These are phyloP conservation scores for Tachina grossa DNA, from an alignment of 2,888 invertebrate species.

Conservation along the genomic window DNA sequence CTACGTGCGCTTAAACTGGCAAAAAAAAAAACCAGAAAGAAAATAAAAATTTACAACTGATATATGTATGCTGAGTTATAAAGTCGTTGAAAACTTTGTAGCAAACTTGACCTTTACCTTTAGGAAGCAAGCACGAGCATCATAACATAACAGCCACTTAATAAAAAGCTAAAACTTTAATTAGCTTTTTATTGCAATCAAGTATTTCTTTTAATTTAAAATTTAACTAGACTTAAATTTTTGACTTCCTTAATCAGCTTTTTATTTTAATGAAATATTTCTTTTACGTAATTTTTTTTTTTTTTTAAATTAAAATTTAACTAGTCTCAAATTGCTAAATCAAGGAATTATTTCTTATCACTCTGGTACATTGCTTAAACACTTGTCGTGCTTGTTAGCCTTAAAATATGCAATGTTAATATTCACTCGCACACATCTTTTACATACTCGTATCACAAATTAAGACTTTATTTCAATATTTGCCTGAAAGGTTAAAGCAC, in stretches of 20 bases:
- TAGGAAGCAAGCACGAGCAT: conserved; percentile 20
- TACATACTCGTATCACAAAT: conserved; percentile 24
- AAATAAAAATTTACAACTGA: not conserved
- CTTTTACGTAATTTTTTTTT: not conserved
- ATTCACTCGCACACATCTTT: not conserved
- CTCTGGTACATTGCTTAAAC: not conserved
- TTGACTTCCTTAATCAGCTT: not conserved
- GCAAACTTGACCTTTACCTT: conserved; percentile 69
- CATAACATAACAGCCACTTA: not conserved
- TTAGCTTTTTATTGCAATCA: conserved; percentile 6
- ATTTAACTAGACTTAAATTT: no score
- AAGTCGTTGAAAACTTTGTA: conserved; percentile 3
- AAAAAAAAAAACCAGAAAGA: not conserved
- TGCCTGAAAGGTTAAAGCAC: conserved; percentile 63
- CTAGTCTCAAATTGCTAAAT: not conserved
- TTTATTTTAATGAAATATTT: not conserved
- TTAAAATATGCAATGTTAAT: conserved; percentile 58
- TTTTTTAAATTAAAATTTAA: conserved; percentile 22
- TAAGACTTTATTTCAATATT: conserved; percentile 53
- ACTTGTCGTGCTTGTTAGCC: conserved; percentile 30
- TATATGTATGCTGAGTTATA: not conserved
- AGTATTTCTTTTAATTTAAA: conserved; percentile 11
- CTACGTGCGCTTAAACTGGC: not conserved
- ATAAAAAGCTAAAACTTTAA: not conserved
- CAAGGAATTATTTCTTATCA: not conserved